phyloP scores from a whole-genome alignment of 2,113 vertebrate species.

The Cairina moschata region DNA sequence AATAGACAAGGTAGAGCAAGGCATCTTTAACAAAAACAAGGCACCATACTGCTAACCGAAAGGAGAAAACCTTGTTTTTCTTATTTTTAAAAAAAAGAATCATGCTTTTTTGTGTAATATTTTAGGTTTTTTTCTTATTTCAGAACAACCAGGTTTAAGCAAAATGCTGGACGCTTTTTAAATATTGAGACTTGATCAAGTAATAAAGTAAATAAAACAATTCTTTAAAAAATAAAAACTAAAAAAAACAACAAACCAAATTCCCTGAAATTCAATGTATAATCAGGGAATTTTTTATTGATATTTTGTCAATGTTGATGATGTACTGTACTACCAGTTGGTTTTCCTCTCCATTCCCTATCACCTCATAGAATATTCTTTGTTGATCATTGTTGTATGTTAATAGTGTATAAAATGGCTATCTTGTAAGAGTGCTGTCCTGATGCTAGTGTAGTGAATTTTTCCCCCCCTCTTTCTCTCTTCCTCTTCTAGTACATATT shows the following conservation, averaged over 20 bases:
- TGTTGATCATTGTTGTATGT: constrained; percentile 89
- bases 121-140: constrained; percentile 78
- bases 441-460: constrained; percentile 92
- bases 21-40: constrained; percentile 76
- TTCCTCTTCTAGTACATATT: constrained; percentile 92
- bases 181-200: constrained; percentile 86
- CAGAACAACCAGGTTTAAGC: constrained; percentile 89
- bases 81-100: constrained; percentile 65
- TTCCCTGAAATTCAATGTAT: constrained; percentile 86
- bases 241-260: constrained; percentile 69
- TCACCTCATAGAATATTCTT: constrained; percentile 85
- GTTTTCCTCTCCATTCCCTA: constrained; percentile 85
- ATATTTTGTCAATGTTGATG: constrained; percentile 88
- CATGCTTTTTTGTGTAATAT: constrained; percentile 75
- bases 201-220: constrained; percentile 81
- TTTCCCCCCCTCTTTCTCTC: constrained; percentile 75
- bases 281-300: constrained; percentile 85
- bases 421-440: constrained; percentile 95
- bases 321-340: constrained; percentile 90
- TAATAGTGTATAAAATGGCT: constrained; percentile 92
- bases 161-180: constrained; percentile 94
- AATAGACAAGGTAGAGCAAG: constrained; percentile 78
- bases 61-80: constrained; percentile 64
- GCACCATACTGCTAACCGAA: constrained; percentile 66
- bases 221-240: constrained; percentile 77